Evolutionary conservation across 2,113 vertebrate species (phyloP).

Genomic region (Piprites chloris): DNA sequence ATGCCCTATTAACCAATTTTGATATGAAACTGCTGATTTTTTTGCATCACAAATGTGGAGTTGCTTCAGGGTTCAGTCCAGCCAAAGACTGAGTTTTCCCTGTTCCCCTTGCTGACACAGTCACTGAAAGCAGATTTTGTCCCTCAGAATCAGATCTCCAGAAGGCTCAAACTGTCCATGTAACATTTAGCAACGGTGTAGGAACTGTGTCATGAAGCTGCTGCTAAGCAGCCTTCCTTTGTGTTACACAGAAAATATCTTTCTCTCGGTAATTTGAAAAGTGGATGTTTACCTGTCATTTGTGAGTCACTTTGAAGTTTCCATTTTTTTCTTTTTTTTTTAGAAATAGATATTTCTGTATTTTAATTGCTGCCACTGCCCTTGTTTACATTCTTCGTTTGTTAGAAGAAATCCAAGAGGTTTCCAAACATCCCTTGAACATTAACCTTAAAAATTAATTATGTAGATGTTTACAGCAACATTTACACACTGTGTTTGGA

Average conservation of each 20-base stretch:
- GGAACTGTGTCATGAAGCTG: not conserved
- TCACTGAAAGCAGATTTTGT: not conserved
- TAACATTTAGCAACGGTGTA: not conserved
- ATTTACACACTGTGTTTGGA: not conserved
- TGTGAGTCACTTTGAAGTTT: not conserved
- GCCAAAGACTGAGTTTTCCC: not conserved
- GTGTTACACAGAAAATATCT: not conserved
- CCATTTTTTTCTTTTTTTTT: not conserved
- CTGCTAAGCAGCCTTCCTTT: not conserved
- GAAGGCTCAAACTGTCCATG: fast-evolving
- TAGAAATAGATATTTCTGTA: not conserved
- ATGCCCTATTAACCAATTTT: not conserved
- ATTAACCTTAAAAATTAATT: slow-evolving; percentile 6
- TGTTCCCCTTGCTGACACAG: not conserved
- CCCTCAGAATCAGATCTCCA: not conserved
- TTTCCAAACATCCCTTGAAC: not conserved
- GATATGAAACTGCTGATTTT: not conserved
- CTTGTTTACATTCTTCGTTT: not conserved
- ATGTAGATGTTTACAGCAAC: not conserved
- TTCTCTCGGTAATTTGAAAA: not conserved
- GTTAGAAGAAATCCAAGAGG: not conserved
- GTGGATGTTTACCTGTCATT: not conserved
- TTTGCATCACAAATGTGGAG: not conserved
- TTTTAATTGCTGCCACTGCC: not conserved
- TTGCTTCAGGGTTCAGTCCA: not conserved